Evolutionary conservation across 2,888 invertebrate species (phyloP).

Genomic region (Ornithoptera alexandrae): DNA sequence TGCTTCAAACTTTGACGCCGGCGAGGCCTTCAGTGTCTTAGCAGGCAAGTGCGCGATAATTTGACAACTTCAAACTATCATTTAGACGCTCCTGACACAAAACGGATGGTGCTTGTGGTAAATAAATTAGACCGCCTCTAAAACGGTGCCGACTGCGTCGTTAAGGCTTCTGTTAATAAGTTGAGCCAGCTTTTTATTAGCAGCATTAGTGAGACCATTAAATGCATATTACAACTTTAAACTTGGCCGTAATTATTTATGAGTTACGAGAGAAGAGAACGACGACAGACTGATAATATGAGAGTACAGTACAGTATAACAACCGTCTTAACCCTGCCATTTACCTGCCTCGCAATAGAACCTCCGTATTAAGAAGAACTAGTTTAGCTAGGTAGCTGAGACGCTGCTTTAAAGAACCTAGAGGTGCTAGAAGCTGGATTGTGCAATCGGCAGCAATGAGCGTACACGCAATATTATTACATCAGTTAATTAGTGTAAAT

Average conservation of each 20-base stretch:
- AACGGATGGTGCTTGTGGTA: conserved; percentile 68
- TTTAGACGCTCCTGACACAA: conserved; percentile 60
- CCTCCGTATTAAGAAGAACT: too few relatives aligned
- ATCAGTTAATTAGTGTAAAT: too few relatives aligned
- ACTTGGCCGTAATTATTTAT: neutral
- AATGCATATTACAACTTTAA: neutral
- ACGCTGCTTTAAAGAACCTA: too few relatives aligned
- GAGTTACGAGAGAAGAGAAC: too few relatives aligned
- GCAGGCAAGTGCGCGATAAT: conserved; percentile 62
- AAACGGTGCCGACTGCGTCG: conserved; percentile 37
- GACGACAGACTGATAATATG: too few relatives aligned
- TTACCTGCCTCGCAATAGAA: too few relatives aligned
- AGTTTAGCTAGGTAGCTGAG: too few relatives aligned
- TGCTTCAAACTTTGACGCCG: conserved; percentile 38
- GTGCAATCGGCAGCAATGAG: too few relatives aligned
- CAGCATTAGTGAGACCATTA: neutral
- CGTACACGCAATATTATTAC: too few relatives aligned
- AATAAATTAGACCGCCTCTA: conserved; percentile 63
- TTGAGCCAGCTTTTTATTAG: conserved; percentile 13
- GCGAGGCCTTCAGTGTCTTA: conserved; percentile 44
- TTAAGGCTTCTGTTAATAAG: conserved; percentile 3
- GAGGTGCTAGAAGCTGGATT: too few relatives aligned
- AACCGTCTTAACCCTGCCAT: too few relatives aligned
- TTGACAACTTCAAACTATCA: conserved; percentile 74
- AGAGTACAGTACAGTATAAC: too few relatives aligned